Evolutionary conservation across 1,140 invertebrate species (phyloP).

Genomic region (Telenomus remus): DNA sequence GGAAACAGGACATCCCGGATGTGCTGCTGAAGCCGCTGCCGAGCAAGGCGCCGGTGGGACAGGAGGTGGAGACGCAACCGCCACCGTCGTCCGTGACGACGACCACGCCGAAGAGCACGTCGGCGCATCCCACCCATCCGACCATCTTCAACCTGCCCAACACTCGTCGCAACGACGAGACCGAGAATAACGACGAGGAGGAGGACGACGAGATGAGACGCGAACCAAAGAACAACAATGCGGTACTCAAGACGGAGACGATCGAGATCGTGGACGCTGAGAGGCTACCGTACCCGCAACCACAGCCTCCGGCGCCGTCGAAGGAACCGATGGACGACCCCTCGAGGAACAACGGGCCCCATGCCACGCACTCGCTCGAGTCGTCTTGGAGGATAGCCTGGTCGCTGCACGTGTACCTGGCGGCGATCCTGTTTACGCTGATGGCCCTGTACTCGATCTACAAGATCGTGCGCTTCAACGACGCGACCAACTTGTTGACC

Average conservation of each 20-base stretch:
- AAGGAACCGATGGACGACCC: slow-evolving; percentile 66
- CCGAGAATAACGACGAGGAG: slow-evolving; percentile 29
- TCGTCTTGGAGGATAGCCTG: slow-evolving; percentile 86
- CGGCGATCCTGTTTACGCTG: slow-evolving; percentile 87
- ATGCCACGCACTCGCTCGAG: slow-evolving; percentile 64
- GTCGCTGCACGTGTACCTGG: slow-evolving; percentile 91
- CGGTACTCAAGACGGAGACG: slow-evolving; percentile 63
- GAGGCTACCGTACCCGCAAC: slow-evolving; percentile 66
- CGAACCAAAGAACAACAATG: slow-evolving; percentile 61
- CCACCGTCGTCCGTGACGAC: slow-evolving; percentile 18
- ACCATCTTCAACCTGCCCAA: slow-evolving; percentile 72
- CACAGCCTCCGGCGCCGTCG: slow-evolving; percentile 66
- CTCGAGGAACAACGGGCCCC: slow-evolving; percentile 54
- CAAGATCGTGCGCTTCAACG: slow-evolving; percentile 87
- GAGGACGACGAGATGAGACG: slow-evolving; percentile 28
- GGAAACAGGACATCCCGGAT: slow-evolving; percentile 86
- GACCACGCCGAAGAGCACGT: slow-evolving; percentile 49
- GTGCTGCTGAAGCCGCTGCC: slow-evolving; percentile 82
- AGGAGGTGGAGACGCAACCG: slow-evolving; percentile 59
- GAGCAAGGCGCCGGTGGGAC: slow-evolving; percentile 73
- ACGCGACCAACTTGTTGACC: slow-evolving; percentile 85
- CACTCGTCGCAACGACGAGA: slow-evolving; percentile 61
- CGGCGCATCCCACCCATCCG: slow-evolving; percentile 62
- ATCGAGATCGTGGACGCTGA: slow-evolving; percentile 70
- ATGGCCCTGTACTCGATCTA: slow-evolving; percentile 88